Evolutionary conservation across 2,797 vertebrate species (phyloP).

Genomic region (Miichthys miiuy): DNA sequence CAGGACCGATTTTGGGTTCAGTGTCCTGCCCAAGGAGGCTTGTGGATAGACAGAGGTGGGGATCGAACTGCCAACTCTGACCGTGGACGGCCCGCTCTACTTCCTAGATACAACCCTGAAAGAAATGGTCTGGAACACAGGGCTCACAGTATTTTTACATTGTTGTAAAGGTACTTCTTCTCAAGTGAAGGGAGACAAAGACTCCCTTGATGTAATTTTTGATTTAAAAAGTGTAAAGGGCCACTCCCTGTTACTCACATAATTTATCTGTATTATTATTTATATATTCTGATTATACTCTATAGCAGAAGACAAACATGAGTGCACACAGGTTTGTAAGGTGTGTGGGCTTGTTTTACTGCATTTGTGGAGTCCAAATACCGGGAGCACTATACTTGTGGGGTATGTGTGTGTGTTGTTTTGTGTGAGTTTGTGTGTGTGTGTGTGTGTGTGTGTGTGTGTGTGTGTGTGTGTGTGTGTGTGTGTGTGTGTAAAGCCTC

Average conservation of each 20-base stretch:
- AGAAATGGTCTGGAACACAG: too few species aligned
- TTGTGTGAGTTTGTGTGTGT: constrained; percentile 14
- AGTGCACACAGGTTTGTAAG: constrained; percentile 15
- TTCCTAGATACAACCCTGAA: too few species aligned
- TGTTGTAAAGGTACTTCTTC: not conserved
- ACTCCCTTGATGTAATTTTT: constrained; percentile 10
- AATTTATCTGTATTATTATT: not conserved
- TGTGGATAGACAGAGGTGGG: too few species aligned
- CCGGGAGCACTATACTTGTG: too few species aligned
- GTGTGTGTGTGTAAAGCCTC: constrained; percentile 22
- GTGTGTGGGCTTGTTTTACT: constrained; percentile 7
- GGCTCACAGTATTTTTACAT: not conserved
- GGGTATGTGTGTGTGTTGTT: not conserved
- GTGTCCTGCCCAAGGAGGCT: too few species aligned
- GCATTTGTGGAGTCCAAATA: too few species aligned
- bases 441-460: constrained; percentile 57
- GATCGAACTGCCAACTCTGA: too few species aligned
- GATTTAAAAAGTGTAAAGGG: constrained; percentile 18
- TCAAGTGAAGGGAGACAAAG: not conserved
- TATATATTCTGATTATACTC: constrained; percentile 16
- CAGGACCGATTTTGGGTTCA: too few species aligned
- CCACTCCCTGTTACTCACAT: constrained; percentile 10
- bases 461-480: constrained; percentile 1
- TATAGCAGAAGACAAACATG: not conserved
- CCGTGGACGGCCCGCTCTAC: too few species aligned